Conservation (phyloP, 2,113 vertebrate species). For the Centrocercus urophasianus region DNA sequence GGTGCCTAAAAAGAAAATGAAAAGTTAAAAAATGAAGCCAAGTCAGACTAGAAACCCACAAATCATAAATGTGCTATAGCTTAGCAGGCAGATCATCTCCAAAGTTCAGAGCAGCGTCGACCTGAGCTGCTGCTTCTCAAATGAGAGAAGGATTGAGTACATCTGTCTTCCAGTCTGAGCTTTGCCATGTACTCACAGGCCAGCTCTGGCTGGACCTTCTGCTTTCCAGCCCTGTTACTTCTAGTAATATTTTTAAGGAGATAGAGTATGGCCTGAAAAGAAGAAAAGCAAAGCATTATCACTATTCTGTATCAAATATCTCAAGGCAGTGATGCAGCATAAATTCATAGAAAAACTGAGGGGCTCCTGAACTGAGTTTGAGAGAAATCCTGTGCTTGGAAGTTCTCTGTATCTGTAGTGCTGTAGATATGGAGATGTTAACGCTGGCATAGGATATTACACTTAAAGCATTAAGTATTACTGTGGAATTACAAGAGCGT, state of each 20-base stretch:
- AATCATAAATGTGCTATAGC: slow-evolving; percentile 46
- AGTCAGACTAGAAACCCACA: neutral
- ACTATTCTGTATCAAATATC: neutral
- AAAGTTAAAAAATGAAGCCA: slow-evolving; percentile 70
- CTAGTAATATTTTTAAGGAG: neutral
- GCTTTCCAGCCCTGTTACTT: neutral
- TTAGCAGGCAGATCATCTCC: slow-evolving; percentile 53
- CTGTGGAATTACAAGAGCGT: slow-evolving; percentile 7
- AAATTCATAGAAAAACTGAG: slow-evolving; percentile 26
- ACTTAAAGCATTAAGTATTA: slow-evolving; percentile 1
- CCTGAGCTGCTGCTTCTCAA: slow-evolving; percentile 53
- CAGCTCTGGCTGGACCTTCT: neutral
- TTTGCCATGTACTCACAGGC: neutral
- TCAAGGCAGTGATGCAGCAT: neutral
- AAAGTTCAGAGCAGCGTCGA: slow-evolving; percentile 14
- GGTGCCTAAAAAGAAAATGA: slow-evolving; percentile 56
- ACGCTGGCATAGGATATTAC: slow-evolving; percentile 5
- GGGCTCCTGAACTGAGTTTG: neutral
- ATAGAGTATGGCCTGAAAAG: neutral
- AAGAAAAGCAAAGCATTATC: neutral
- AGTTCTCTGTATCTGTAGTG: neutral
- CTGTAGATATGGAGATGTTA: neutral
- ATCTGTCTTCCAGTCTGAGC: neutral
- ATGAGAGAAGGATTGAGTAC: neutral
- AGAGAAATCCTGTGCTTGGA: slow-evolving; percentile 23